Evolutionary conservation across 2,797 vertebrate genomes (phyloP).

Genomic region (Pantherophis alleghaniensis): DNA sequence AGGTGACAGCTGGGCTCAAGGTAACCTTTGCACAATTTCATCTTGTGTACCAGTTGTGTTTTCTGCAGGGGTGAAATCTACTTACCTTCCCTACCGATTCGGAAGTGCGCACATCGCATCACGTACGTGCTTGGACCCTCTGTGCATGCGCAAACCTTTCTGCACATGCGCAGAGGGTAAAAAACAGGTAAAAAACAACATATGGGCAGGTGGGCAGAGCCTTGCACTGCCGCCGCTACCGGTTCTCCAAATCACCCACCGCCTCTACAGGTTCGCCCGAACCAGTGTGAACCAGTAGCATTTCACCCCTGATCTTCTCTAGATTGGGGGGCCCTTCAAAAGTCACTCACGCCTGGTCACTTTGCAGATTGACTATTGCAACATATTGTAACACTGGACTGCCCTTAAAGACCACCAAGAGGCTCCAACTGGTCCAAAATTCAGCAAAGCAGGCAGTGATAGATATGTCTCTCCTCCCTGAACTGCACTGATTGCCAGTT

Average conservation of each 20-base stretch:
- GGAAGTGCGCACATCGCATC: too few relatives aligned
- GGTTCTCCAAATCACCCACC: too few relatives aligned
- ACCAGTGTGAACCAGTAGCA: too few relatives aligned
- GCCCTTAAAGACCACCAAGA: not conserved
- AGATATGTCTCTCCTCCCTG: not conserved
- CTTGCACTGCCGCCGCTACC: too few relatives aligned
- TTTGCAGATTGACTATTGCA: not conserved
- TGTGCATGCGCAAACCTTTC: too few relatives aligned
- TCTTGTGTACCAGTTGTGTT: not conserved
- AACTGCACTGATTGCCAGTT: not conserved
- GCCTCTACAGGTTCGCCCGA: rapidly evolving
- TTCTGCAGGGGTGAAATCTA: too few relatives aligned
- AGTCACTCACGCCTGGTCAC: not conserved
- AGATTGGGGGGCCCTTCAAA: not conserved
- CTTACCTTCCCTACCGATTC: too few relatives aligned
- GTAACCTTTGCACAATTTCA: not conserved
- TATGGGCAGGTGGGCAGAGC: too few relatives aligned
- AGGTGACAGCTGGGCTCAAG: not conserved
- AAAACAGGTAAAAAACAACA: too few relatives aligned
- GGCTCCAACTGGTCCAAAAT: not conserved
- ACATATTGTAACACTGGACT: not conserved
- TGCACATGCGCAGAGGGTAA: too few relatives aligned
- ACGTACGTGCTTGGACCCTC: too few relatives aligned
- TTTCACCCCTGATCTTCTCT: not conserved
- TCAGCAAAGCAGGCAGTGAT: not conserved